Evolutionary conservation across 2,888 invertebrate genomes (phyloP).

Genomic region (Ophion ellenae): DNA sequence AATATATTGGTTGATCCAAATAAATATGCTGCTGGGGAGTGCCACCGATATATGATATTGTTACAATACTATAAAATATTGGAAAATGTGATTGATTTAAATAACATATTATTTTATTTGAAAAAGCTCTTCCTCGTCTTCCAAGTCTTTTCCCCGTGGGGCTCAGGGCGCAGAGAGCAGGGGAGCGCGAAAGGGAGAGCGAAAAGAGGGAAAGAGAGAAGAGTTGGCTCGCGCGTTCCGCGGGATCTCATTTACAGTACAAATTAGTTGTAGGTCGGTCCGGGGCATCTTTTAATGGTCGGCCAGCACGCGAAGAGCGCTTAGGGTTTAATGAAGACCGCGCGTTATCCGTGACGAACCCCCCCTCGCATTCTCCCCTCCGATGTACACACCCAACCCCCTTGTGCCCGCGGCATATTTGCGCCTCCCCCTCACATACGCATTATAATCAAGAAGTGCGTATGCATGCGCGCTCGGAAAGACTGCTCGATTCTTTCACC

Average conservation of each 20-base stretch:
- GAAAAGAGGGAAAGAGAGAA: conserved; percentile 29
- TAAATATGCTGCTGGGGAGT: too few species aligned
- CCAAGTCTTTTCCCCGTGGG: conserved; percentile 53
- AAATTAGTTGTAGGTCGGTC: conserved; percentile 81
- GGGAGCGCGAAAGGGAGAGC: conserved; percentile 19
- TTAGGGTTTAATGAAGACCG: conserved; percentile 81
- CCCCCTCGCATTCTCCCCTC: conserved; percentile 52
- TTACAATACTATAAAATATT: too few species aligned
- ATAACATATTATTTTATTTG: too few species aligned
- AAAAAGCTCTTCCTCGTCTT: conserved; percentile 41
- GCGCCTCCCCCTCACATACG: conserved; percentile 22
- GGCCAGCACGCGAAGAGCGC: conserved; percentile 79
- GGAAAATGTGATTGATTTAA: too few species aligned
- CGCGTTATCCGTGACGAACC: conserved; percentile 82
- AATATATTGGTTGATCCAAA: too few species aligned
- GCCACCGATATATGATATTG: too few species aligned
- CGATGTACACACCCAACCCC: conserved; percentile 6
- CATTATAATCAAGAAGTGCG: conserved; percentile 17
- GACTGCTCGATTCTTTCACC: background rate
- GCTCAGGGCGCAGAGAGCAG: conserved; percentile 53
- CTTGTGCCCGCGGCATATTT: conserved; percentile 38
- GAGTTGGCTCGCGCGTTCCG: conserved; percentile 70
- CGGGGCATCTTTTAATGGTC: conserved; percentile 77
- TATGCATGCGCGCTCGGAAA: background rate
- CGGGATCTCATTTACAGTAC: conserved; percentile 82